Base-by-base conservation (phyloP, 2,888 invertebrate genomes). In the Eupithecia subfuscata region DNA sequence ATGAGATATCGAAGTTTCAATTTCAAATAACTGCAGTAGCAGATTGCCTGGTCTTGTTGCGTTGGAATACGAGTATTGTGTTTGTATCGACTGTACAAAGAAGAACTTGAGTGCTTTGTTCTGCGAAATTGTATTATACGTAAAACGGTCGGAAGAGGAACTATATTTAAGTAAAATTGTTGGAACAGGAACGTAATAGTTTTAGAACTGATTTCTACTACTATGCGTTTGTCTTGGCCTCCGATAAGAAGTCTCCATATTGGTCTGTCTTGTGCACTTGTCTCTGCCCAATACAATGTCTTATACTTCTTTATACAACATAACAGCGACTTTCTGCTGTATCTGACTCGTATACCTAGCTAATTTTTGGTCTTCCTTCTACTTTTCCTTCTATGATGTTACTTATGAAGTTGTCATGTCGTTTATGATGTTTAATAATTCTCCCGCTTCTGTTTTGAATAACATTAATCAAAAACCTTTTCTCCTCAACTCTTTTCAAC, bases 1-100 rank as follows among this genome's bases (percentile, higher is more conserved):
- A 78, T 78, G 82, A 74, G 80, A 83, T 71, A 79, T 80, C 78
- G 78, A 81, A 75, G 77, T 78, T 76, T 76, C 78, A 75, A 78
- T 76, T 78, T 78, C 76, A 73, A 69, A 69, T 70, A 74, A 74
- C 78, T 76, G 78, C 76, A 76, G 75, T 75, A 75, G 76, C 75
- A 78, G 78, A 79, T 80, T 78, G 75, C 75, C 71, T 77, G 74
- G 75, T 78, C 74, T 72, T 73, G 69, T 79, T 75, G 76, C 73
- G 65, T 73, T 77, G 37, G 70, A 48, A 25, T 68, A 18, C 30
- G 43, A 52, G 69, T 71, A 72, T 63, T 71, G 64, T 69, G 73
- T 60, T 71, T 40, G 70, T 69, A 68, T 70, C 65, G 25, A 25
- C 25, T 68, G 22, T 7, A 25, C 22, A 22, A 40, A 22, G n/a